A percentile compares a stretch with the other conserved stretches of the same genome.
Conservation (phyloP, 2,113 vertebrate species). For the Hippocampus zosterae region DNA sequence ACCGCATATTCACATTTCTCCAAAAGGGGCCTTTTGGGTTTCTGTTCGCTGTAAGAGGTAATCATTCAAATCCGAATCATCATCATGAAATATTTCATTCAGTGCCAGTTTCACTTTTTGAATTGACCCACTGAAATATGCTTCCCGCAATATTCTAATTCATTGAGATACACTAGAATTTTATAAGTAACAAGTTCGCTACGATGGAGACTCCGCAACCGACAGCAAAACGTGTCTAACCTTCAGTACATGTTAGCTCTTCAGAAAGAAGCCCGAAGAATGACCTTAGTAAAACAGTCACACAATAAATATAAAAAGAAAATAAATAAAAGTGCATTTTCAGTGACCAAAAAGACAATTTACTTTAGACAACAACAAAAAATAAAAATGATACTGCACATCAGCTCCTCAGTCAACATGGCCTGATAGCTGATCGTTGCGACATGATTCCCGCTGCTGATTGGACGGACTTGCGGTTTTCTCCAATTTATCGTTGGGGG, state of each 20-base stretch:
- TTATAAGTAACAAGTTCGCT: neutral
- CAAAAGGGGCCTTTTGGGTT: too few relatives aligned
- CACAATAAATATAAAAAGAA: neutral
- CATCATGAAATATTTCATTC: neutral
- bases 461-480: neutral
- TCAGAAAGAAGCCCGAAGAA: too few relatives aligned
- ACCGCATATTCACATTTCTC: too few relatives aligned
- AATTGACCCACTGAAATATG: too few relatives aligned
- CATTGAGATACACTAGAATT: neutral
- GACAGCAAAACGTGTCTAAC: neutral
- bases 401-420: slow-evolving; percentile 3
- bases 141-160: neutral
- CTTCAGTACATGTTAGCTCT: neutral
- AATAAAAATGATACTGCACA: neutral
- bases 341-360: neutral
- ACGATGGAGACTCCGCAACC: too few relatives aligned
- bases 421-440: slow-evolving; percentile 27
- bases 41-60: too few relatives aligned
- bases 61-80: neutral
- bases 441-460: neutral
- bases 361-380: neutral
- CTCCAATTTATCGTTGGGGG: slow-evolving; percentile 19
- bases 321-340: neutral
- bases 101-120: too few relatives aligned
- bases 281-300: neutral